phyloP scores from a whole-genome alignment of 2,797 vertebrate species.

The Chelmon rostratus region DNA sequence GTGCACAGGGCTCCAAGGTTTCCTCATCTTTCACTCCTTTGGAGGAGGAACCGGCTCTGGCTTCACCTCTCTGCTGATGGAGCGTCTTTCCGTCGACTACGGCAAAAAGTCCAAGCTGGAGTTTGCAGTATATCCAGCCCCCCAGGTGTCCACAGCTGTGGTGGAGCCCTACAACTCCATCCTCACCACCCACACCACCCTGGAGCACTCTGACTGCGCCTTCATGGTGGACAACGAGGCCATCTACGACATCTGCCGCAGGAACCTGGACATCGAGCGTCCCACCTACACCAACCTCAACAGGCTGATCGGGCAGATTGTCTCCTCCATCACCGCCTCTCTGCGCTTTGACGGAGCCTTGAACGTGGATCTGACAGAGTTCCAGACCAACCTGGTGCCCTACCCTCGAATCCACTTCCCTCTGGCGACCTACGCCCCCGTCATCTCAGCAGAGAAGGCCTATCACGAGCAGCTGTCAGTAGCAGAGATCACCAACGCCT shows the following conservation, averaged over 20 bases:
- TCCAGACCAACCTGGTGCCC: conserved; percentile 84
- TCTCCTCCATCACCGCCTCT: conserved; percentile 87
- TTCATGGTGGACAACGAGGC: conserved; percentile 98
- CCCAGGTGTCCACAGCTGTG: conserved; percentile 85
- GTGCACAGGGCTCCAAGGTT: conserved; percentile 89
- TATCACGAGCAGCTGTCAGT: conserved; percentile 85
- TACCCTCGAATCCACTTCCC: conserved; percentile 87
- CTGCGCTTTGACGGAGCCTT: conserved; percentile 85
- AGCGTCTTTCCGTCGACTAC: conserved; percentile 89
- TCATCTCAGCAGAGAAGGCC: conserved; percentile 86
- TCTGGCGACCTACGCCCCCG: conserved; percentile 84
- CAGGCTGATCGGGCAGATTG: conserved; percentile 85
- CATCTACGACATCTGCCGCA: conserved; percentile 95
- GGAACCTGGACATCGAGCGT: conserved; percentile 94
- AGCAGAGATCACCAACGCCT: conserved; percentile 85
- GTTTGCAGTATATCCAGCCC: conserved; percentile 78
- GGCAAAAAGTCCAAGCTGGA: conserved; percentile 89
- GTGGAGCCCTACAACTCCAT: conserved; percentile 90
- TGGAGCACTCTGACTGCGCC: conserved; percentile 95
- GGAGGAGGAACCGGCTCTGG: conserved; percentile 89
- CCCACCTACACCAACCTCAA: conserved; percentile 89
- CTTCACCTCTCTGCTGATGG: conserved; percentile 90
- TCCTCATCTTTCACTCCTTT: conserved; percentile 87
- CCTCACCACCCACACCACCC: conserved; percentile 89
- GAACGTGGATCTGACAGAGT: conserved; percentile 81